Conservation (phyloP, 53 echinoderm and acorn worm genomes). For the Temnopleurus reevesii region DNA sequence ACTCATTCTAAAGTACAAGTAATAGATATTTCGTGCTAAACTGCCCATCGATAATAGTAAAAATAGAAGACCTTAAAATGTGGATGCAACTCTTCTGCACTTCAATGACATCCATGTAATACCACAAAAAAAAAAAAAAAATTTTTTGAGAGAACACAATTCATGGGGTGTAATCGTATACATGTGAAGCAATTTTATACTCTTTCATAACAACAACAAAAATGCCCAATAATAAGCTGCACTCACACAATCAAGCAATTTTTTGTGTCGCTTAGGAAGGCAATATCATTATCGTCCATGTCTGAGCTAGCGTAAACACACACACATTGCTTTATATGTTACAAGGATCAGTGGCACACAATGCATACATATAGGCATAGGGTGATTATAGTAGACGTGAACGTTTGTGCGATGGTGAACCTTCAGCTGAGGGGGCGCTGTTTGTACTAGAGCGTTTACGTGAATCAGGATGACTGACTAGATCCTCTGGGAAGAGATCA, state of each 20-base stretch:
- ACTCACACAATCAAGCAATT: neutral
- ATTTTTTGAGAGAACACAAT: neutral
- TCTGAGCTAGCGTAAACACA: neutral
- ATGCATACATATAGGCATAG: no score
- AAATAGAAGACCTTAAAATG: no score
- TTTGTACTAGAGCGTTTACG: slow-evolving; percentile 74
- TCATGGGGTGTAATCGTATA: neutral
- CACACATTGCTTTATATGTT: neutral
- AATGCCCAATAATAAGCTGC: neutral
- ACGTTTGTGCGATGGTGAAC: slow-evolving; percentile 93
- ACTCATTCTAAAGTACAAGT: no score
- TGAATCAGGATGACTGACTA: slow-evolving; percentile 76
- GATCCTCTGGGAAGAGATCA: slow-evolving; percentile 89
- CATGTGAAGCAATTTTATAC: neutral
- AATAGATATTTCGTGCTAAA: no score
- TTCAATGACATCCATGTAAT: no score
- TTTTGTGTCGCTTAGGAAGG: neutral
- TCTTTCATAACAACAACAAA: neutral
- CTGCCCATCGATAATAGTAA: no score
- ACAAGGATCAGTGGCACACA: slow-evolving; percentile 3
- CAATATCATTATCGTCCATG: neutral
- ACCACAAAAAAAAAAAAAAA: neutral
- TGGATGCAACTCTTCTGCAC: no score
- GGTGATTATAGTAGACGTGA: slow-evolving; percentile 66
- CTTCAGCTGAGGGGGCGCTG: slow-evolving; percentile 76